These are phyloP conservation scores for Muntiacus muntjak DNA, from an alignment of 2,113 vertebrate species.

Conservation along the genomic window DNA sequence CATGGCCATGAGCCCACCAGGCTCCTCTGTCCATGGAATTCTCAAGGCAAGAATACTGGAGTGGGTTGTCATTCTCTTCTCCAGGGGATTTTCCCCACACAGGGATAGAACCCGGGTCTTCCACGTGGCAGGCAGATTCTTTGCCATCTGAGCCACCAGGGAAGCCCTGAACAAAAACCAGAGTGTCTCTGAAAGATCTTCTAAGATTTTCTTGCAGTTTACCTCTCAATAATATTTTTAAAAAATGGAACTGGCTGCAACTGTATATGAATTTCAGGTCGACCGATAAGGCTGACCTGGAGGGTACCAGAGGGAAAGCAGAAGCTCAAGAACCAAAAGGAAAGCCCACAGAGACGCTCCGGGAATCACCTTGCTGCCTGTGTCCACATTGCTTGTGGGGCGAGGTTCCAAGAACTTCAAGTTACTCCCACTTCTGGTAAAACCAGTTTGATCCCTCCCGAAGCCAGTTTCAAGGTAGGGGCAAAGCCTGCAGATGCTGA, in stretches of 20 bases:
- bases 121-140: background rate
- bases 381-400: rapidly evolving
- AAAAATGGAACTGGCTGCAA: background rate
- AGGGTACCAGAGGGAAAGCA: background rate
- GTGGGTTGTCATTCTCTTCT: background rate
- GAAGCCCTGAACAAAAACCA: background rate
- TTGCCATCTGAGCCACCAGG: background rate
- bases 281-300: rapidly evolving
- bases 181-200: background rate
- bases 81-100: background rate
- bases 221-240: background rate
- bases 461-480: background rate
- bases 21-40: background rate
- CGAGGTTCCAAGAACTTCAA: background rate
- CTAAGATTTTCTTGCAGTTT: background rate
- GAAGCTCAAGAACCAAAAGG: background rate
- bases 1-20: background rate
- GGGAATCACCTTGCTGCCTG: rapidly evolving
- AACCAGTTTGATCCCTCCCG: background rate
- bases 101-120: background rate
- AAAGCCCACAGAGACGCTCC: background rate
- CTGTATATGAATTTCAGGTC: rapidly evolving
- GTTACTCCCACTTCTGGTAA: background rate
- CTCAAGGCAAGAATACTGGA: background rate
- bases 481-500: background rate